These are phyloP conservation scores for Agapornis canus DNA, from an alignment of 2,797 vertebrate genomes.

Conservation along the genomic window DNA sequence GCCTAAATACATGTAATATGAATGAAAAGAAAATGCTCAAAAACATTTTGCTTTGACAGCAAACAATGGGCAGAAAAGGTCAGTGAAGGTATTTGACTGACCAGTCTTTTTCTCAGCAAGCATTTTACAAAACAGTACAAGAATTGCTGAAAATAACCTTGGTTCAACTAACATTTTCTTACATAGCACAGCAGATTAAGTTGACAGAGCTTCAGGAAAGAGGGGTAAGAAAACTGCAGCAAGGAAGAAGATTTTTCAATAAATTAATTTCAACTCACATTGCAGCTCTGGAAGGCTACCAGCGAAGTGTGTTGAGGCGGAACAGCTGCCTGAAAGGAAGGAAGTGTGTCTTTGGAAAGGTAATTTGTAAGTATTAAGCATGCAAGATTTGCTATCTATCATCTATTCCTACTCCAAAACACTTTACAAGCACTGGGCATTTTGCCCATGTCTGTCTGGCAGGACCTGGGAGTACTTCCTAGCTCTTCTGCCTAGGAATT, in stretches of 20 bases:
- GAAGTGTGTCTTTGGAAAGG: slow-evolving; percentile 51
- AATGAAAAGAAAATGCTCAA: not conserved
- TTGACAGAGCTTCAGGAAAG: not conserved
- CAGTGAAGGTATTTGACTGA: not conserved
- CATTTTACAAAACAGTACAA: not conserved
- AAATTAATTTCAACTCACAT: not conserved
- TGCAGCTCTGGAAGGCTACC: slow-evolving; percentile 34
- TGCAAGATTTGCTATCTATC: slow-evolving; percentile 19
- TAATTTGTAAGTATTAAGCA: slow-evolving; percentile 45
- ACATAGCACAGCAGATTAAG: not conserved
- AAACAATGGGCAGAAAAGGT: not conserved
- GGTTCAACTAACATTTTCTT: not conserved
- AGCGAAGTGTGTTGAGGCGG: slow-evolving; percentile 32
- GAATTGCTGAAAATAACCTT: not conserved
- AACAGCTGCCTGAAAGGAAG: slow-evolving; percentile 52
- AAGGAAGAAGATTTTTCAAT: slow-evolving; percentile 4
- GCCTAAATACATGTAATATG: not conserved
- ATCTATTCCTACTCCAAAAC: slow-evolving; percentile 12
- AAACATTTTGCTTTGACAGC: not conserved
- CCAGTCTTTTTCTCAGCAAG: not conserved
- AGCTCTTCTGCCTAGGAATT: not conserved
- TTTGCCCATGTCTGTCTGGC: not conserved
- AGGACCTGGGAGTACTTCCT: not conserved
- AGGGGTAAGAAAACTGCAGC: not conserved
- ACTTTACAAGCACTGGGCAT: not conserved